phyloP scores from a whole-genome alignment of 2,797 vertebrate species.

The Eulemur coronatus region DNA sequence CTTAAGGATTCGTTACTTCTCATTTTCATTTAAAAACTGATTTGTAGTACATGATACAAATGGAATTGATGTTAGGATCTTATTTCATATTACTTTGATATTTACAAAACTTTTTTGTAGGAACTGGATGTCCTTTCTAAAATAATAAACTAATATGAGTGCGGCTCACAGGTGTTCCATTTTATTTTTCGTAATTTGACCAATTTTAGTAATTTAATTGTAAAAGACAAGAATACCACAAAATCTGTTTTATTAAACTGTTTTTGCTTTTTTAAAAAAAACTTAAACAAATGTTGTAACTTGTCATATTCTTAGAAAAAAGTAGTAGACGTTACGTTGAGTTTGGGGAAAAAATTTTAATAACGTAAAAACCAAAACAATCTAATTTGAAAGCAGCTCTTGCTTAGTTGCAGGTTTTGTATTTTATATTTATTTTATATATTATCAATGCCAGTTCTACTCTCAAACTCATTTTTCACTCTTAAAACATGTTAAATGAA shows the following conservation, averaged over 20 bases:
- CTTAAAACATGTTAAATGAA: neutral
- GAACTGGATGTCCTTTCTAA: neutral
- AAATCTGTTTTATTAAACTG: neutral
- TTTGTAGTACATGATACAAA: neutral
- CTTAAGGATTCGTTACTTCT: neutral
- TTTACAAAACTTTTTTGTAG: neutral
- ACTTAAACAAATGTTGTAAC: neutral
- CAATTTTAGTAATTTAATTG: constrained; percentile 4
- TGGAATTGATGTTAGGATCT: neutral
- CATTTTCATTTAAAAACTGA: neutral
- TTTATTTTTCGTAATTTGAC: constrained; percentile 2
- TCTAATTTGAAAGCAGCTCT: neutral
- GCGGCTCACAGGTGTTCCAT: neutral
- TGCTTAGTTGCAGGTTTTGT: neutral
- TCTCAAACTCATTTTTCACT: neutral
- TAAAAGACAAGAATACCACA: neutral
- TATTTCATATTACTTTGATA: neutral
- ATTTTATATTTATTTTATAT: neutral
- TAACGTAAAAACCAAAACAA: neutral
- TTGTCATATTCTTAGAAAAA: neutral
- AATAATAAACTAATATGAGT: constrained; percentile 12
- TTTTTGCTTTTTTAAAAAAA: neutral
- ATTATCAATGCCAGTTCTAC: neutral
- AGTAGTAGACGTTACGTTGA: neutral
- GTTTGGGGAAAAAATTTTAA: neutral